A percentile compares a stretch with the other conserved stretches of the same genome.
phyloP scores from a whole-genome alignment of 2,113 vertebrate species.

The Machaerirhynchus nigripectus region DNA sequence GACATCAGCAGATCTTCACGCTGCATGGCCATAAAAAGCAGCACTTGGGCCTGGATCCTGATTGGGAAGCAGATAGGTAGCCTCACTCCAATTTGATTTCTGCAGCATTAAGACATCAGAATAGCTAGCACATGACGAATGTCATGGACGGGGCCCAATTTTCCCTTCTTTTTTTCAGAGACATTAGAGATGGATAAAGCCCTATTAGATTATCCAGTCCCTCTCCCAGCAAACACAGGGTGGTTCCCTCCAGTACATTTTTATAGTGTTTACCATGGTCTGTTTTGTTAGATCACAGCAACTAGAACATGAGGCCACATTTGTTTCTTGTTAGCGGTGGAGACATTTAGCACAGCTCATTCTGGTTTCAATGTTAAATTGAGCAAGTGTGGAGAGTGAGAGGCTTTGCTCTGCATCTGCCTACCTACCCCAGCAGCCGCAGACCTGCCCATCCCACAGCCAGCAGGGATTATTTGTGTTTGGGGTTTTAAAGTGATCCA shows the following conservation, averaged over 20 bases:
- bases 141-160: conserved; percentile 51
- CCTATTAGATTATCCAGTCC: conserved; percentile 54
- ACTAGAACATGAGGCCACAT: conserved; percentile 60
- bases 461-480: not conserved
- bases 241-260: conserved; percentile 68
- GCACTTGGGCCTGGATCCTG: conserved; percentile 35
- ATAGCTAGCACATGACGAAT: conserved; percentile 62
- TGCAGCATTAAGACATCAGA: conserved; percentile 59
- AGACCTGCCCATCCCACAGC: not conserved
- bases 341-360: conserved; percentile 50
- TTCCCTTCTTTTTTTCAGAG: conserved; percentile 54
- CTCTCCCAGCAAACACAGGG: conserved; percentile 61
- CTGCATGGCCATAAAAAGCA: conserved; percentile 65
- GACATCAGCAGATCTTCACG: conserved; percentile 16
- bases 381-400: conserved; percentile 34
- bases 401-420: not conserved
- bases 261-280: conserved; percentile 67
- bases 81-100: conserved; percentile 52
- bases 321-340: conserved; percentile 55
- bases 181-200: conserved; percentile 53
- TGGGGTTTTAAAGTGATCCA: not conserved
- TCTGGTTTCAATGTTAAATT: not conserved
- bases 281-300: conserved; percentile 69
- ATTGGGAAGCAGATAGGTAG: conserved; percentile 61
- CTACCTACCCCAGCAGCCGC: not conserved